These are phyloP conservation scores for Eupithecia tripunctaria DNA, from an alignment of 2,888 invertebrate species.

Conservation along the genomic window DNA sequence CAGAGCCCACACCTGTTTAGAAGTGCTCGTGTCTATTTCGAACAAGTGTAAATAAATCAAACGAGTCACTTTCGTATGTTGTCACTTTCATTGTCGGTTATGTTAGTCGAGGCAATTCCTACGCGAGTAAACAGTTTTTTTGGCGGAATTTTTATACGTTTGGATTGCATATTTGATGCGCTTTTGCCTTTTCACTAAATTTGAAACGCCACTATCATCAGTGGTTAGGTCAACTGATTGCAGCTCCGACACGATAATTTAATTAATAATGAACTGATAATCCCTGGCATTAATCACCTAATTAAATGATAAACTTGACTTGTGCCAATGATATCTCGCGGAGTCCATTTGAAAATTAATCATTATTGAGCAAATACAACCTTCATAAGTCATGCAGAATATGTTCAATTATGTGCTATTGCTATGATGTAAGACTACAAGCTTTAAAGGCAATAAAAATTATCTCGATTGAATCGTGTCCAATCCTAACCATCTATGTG, in stretches of 20 bases:
- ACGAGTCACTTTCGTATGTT: conserved; percentile 76
- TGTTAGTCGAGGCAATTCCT: conserved; percentile 17
- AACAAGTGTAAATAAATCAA: conserved; percentile 82
- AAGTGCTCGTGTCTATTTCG: conserved; percentile 76
- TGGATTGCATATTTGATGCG: neutral
- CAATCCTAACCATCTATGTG: neutral
- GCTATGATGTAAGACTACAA: conserved; percentile 1
- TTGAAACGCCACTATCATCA: neutral
- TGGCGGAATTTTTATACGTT: neutral
- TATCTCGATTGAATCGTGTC: neutral
- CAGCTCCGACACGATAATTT: conserved; percentile 41
- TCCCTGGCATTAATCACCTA: conserved; percentile 48
- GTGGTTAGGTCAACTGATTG: neutral
- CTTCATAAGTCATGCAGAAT: conserved; percentile 37
- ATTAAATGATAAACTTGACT: conserved; percentile 58
- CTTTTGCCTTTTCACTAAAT: neutral
- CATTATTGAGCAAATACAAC: conserved; percentile 36
- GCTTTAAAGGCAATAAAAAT: neutral
- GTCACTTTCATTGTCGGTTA: conserved; percentile 73
- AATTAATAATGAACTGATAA: conserved; percentile 54
- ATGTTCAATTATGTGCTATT: conserved; percentile 18
- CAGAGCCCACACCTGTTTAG: conserved; percentile 80
- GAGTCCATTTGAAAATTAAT: conserved; percentile 49
- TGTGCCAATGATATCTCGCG: conserved; percentile 34
- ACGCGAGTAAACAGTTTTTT: neutral